Base-by-base conservation (phyloP, 1,140 invertebrate genomes). In the Parapsyche elsis region DNA sequence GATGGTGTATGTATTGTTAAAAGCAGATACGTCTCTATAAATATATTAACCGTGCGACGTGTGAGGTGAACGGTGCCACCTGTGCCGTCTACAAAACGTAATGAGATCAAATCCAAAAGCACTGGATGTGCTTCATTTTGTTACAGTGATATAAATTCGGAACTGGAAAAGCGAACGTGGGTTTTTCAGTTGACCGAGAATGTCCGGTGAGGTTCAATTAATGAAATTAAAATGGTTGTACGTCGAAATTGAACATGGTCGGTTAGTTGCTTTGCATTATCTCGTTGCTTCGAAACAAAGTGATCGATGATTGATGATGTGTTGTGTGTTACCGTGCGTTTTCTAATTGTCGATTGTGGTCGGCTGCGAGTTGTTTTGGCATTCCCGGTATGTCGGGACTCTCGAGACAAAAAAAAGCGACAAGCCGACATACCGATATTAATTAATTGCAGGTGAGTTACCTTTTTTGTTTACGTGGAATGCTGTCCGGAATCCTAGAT, bases 381-480 rank as follows among this genome's bases (percentile, higher is more conserved):
- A 61, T 21, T 16, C 16, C 21, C 44, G 74, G 74, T 76, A 61
- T 76, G 74, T 26, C 57, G 57, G 16, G 57, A 61, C 16, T 21
- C 7, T 61, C 49, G 9, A 0, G 57, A 38, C 7, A 76, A 46
- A 76, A 76, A 76, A 76, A 76, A 76, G 74, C 44, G 74, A 76
- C 74, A 14, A 44, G 19, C 45, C 24, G 45, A 76, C 46, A 76
- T 61, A 76, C 74, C 74, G 49, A 76, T 76, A 76, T 76, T 76
- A 76, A 76, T 76, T 76, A 76, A 76, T 76, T 76, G 57, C 53
- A 45, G 19, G 24, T 23, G 74, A 49, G 19, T 76, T 76, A 30
- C 9, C 24, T 30, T 21, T 53, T 75, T 53, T 75, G 44, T 49
- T 21, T 53, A 10, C 44, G n/a, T 12, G 24, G 74, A 76, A 76